Evolutionary conservation across 2,113 vertebrate species (phyloP), one percentile per base, ranked within the genome.

Genomic region (Oncorhynchus mykiss): DNA sequence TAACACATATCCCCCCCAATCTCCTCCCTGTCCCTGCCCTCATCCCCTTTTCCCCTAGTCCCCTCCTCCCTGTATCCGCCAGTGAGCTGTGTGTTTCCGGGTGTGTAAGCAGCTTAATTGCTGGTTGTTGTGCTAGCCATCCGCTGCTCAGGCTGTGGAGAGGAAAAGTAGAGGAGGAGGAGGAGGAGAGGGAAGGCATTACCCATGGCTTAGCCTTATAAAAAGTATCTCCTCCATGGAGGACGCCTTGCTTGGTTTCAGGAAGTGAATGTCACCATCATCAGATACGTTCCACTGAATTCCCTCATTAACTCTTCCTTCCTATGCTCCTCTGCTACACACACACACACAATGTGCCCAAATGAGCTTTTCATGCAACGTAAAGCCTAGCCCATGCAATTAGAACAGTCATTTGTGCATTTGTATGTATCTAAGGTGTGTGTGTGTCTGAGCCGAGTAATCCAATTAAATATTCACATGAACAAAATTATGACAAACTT

Each of bases 201-300:
- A 72, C 79, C 81, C 2, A 16, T 66, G 59, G 86, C 51, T 68
- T 75, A 80, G 82, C 51, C 51, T 16, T 5, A 13, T 18, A 18
- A 1, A 76, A 18, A 22, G 3, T 54, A 14, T 67, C 34, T 68
- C 71, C 87, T 74, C 80, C 78, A 75, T 13, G 7, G 66, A 77
- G 64, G 82, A 69, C 4, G 79, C 87, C 80, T 84, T 59, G 77
- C 79, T 84, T 51, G 77, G 87, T 78, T 85, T 77, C 62, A 7
- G 73, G 82, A 88, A 79, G 88, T 5, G 88, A 88, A 85, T 84
- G 88, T 85, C 86, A 85, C 84, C 85, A 88, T 90, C 88, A 88
- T 90, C 88, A 88, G 88, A 89, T 87, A 88, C 84, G 81, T 87
- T 85, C 76, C 86, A 86, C 81, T 87, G 84, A 88, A 79, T 87